These are phyloP conservation scores for Agrochola macilenta DNA, from an alignment of 2,888 invertebrate species.

Conservation along the genomic window DNA sequence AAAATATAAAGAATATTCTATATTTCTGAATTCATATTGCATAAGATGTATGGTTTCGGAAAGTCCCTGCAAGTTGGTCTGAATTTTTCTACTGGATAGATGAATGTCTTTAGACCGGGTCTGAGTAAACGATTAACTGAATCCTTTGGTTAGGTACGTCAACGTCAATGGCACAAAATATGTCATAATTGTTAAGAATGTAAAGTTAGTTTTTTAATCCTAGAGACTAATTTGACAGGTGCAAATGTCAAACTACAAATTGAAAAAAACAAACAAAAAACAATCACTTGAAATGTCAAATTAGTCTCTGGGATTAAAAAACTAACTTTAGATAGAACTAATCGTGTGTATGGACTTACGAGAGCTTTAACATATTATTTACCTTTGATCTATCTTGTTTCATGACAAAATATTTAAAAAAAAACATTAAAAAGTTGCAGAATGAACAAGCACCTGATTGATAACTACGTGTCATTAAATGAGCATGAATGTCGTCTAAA, in stretches of 20 bases:
- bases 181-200: not conserved
- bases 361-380: not conserved
- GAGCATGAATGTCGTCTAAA: not conserved
- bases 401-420: not conserved
- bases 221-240: no score
- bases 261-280: no score
- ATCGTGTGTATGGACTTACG: constrained; percentile 5
- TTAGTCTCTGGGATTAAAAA: no score
- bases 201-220: not conserved
- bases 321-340: not conserved
- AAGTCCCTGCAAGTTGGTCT: constrained; percentile 69
- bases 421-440: not conserved
- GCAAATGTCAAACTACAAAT: no score
- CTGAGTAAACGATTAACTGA: not conserved
- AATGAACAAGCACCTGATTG: no score
- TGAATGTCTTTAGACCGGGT: not conserved
- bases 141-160: not conserved
- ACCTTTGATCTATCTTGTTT: not conserved
- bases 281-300: no score
- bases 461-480: not conserved
- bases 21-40: constrained; percentile 89
- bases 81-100: not conserved
- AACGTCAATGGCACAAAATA: not conserved
- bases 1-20: constrained; percentile 89
- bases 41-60: constrained; percentile 76